phyloP scores from a whole-genome alignment of 2,888 invertebrate species.

The Chydorus sphaericus region DNA sequence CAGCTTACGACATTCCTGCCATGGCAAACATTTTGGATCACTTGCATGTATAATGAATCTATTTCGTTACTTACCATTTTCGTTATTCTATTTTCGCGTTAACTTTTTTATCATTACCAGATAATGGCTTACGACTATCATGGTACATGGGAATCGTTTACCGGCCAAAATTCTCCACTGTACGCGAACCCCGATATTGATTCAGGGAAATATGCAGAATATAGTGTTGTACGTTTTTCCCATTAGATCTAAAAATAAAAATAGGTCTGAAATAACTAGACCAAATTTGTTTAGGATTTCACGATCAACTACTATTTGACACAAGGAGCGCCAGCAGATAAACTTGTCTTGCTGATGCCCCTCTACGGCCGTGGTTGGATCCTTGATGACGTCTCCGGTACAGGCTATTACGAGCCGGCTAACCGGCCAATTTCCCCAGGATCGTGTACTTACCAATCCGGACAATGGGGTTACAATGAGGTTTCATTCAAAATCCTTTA shows the following conservation, averaged over 20 bases:
- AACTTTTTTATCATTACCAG: no score
- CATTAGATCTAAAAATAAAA: no score
- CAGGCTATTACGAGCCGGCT: slow-evolving; percentile 39
- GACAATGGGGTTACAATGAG: slow-evolving; percentile 59
- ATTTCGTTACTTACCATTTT: no score
- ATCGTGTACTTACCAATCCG: slow-evolving; percentile 43
- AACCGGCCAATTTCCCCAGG: slow-evolving; percentile 44
- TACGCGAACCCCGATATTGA: not conserved
- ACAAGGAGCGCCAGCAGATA: slow-evolving; percentile 41
- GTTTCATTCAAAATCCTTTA: slow-evolving; percentile 23
- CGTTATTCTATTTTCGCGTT: no score
- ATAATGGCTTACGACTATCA: slow-evolving; percentile 62
- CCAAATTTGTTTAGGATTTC: slow-evolving; percentile 24
- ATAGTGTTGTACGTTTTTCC: not conserved
- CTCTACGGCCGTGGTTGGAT: slow-evolving; percentile 54
- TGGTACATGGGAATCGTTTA: slow-evolving; percentile 46
- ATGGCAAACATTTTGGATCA: slow-evolving; percentile 29
- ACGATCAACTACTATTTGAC: slow-evolving; percentile 38
- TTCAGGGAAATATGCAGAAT: not conserved
- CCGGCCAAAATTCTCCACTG: slow-evolving; percentile 49
- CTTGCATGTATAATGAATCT: no score
- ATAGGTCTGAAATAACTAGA: no score
- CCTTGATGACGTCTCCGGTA: slow-evolving; percentile 32
- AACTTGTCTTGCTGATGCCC: slow-evolving; percentile 52
- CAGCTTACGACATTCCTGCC: slow-evolving; percentile 43